These are phyloP conservation scores for Phaonia tiefii DNA, from an alignment of 2,888 invertebrate species.

Conservation along the genomic window DNA sequence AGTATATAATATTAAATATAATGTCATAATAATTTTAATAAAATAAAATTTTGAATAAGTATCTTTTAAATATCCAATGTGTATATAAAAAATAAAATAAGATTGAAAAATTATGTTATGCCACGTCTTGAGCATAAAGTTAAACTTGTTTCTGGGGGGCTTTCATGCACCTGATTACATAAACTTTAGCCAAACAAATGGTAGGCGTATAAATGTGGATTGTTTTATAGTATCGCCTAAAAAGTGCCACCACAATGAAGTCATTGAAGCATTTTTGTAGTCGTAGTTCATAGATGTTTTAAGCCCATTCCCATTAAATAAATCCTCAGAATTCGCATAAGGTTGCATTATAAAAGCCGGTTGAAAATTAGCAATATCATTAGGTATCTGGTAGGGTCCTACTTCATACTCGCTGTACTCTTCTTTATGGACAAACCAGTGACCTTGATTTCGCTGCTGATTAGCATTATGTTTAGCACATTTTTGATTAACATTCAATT, in stretches of 20 bases:
- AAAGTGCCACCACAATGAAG: constrained; percentile 73
- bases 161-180: too few relatives aligned
- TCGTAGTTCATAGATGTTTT: constrained; percentile 19
- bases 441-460: constrained; percentile 55
- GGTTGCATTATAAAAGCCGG: constrained; percentile 47
- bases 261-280: constrained; percentile 68
- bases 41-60: not conserved
- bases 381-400: constrained; percentile 19
- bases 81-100: too few relatives aligned
- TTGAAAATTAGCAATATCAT: constrained; percentile 13
- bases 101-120: too few relatives aligned
- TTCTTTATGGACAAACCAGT: constrained; percentile 76
- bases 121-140: not conserved
- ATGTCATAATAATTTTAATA: not conserved
- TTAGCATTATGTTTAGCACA: constrained; percentile 52
- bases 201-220: constrained; percentile 69
- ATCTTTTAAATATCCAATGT: too few relatives aligned
- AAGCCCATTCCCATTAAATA: constrained; percentile 53
- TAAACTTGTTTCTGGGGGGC: not conserved
- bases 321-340: constrained; percentile 27
- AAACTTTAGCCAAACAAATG: constrained; percentile 74
- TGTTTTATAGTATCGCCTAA: constrained; percentile 72
- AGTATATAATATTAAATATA: constrained; percentile 1
- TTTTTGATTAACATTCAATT: constrained; percentile 61
- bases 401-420: constrained; percentile 72